phyloP scores from a whole-genome alignment of 2,888 invertebrate species.

The Drosophila lutescens region DNA sequence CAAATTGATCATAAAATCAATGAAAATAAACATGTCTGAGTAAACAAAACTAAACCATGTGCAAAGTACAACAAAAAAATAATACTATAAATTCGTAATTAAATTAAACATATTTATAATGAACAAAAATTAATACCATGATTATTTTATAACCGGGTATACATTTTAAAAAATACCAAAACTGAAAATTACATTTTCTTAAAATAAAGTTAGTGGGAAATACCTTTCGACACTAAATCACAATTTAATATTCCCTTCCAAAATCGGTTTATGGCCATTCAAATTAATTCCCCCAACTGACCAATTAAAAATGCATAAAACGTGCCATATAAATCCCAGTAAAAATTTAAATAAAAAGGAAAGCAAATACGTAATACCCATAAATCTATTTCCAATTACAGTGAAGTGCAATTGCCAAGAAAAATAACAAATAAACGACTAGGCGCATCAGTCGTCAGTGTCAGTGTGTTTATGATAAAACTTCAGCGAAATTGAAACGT shows the following conservation, averaged over 20 bases:
- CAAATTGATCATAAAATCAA: constrained; percentile 17
- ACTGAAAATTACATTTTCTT: not conserved
- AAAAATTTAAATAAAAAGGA: constrained; percentile 21
- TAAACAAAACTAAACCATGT: not conserved
- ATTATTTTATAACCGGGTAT: too few relatives aligned
- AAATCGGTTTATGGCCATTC: too few relatives aligned
- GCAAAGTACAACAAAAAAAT: too few relatives aligned
- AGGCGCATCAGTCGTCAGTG: not conserved
- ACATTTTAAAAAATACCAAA: too few relatives aligned
- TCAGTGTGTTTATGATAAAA: constrained; percentile 44
- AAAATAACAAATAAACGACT: constrained; percentile 13
- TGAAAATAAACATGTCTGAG: constrained; percentile 3
- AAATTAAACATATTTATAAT: too few relatives aligned
- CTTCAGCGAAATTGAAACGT: constrained; percentile 67
- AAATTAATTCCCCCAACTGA: not conserved
- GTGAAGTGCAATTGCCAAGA: constrained; percentile 42
- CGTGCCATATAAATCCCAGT: constrained; percentile 1
- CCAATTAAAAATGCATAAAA: constrained; percentile 23
- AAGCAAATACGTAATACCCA: constrained; percentile 23
- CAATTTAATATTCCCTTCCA: too few relatives aligned
- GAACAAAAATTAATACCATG: too few relatives aligned
- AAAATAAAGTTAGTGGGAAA: not conserved
- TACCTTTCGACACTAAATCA: too few relatives aligned
- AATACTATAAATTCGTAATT: too few relatives aligned
- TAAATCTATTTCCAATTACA: constrained; percentile 45